phyloP scores from a whole-genome alignment of 2,113 vertebrate species.

The Varanus komodoensis region DNA sequence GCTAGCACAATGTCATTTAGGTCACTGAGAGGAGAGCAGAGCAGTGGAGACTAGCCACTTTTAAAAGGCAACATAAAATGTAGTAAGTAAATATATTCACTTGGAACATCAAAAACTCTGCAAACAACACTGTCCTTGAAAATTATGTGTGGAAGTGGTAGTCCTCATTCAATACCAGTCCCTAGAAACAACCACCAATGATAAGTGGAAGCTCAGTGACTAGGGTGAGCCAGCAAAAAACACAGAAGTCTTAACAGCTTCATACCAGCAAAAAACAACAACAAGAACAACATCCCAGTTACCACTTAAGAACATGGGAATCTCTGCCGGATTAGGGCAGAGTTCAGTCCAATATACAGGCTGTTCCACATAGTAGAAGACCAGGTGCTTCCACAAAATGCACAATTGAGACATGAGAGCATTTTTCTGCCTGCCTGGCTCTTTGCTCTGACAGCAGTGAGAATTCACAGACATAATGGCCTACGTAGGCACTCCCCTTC shows the following conservation, averaged over 20 bases:
- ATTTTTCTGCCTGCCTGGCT: background rate
- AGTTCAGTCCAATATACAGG: too few species aligned
- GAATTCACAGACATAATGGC: too few species aligned
- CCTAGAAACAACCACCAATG: background rate
- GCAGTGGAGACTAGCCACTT: too few species aligned
- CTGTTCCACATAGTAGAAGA: too few species aligned
- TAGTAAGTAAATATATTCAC: background rate
- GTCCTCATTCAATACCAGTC: background rate
- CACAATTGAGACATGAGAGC: background rate
- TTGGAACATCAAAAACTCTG: background rate
- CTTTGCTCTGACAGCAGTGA: background rate
- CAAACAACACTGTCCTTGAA: background rate
- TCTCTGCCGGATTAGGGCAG: too few species aligned
- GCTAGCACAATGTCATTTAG: too few species aligned
- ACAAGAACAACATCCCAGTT: too few species aligned
- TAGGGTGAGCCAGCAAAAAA: background rate
- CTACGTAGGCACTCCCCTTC: too few species aligned
- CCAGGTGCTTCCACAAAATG: background rate
- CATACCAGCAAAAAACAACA: too few species aligned
- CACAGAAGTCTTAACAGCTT: too few species aligned
- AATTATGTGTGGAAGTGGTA: background rate
- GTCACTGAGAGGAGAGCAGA: too few species aligned
- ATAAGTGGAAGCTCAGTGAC: background rate
- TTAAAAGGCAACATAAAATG: background rate
- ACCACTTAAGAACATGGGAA: too few species aligned